Evolutionary conservation across 2,888 invertebrate species (phyloP).

Genomic region (Sisyra nigra): DNA sequence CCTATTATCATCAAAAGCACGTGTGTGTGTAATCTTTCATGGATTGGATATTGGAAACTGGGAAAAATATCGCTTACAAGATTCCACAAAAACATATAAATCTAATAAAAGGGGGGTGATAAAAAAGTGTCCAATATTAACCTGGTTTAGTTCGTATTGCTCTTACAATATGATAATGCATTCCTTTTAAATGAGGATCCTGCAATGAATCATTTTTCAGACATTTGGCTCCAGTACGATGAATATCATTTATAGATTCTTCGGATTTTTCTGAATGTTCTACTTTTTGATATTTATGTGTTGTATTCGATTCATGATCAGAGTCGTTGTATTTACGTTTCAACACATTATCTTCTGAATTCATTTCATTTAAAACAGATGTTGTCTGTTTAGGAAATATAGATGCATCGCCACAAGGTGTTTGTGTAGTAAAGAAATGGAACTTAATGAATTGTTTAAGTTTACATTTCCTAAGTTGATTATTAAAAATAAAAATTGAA

Average conservation of each 20-base stretch:
- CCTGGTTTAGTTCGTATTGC: slow-evolving; percentile 79
- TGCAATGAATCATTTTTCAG: slow-evolving; percentile 32
- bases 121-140: slow-evolving; percentile 13
- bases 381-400: slow-evolving; percentile 46
- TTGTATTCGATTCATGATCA: slow-evolving; percentile 13
- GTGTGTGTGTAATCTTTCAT: too few species aligned
- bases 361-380: slow-evolving; percentile 17
- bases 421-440: slow-evolving; percentile 73
- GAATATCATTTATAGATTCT: slow-evolving; percentile 25
- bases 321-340: slow-evolving; percentile 12
- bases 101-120: too few species aligned
- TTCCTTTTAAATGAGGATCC: slow-evolving; percentile 41
- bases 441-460: slow-evolving; percentile 45
- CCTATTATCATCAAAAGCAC: too few species aligned
- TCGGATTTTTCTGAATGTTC: slow-evolving; percentile 19
- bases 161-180: slow-evolving; percentile 49
- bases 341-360: slow-evolving; percentile 14
- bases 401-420: slow-evolving; percentile 89
- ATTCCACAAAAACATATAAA: too few species aligned
- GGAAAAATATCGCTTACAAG: too few species aligned
- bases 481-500: slow-evolving; percentile 23
- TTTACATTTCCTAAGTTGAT: slow-evolving; percentile 23
- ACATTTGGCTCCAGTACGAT: slow-evolving; percentile 87
- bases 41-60: too few species aligned
- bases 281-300: slow-evolving; percentile 16